Evolutionary conservation across 92 coral and sea anemone genomes (phyloP), one percentile per base, ranked within the genome.

Genomic region (Zoanthus sociatus): DNA sequence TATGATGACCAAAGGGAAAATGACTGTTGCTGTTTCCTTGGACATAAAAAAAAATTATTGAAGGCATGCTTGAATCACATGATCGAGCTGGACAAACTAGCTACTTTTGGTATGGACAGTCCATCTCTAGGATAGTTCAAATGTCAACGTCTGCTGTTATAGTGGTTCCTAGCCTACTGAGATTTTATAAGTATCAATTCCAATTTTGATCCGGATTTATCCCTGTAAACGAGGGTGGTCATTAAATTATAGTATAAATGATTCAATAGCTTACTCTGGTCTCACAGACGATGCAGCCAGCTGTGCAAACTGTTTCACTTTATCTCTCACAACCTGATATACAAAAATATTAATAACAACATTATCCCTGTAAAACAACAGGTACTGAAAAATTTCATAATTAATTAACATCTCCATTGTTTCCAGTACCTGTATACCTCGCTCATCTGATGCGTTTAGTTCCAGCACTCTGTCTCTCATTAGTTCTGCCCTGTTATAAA

Each of bases 391-490:
- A 11, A 7, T 12, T 7, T 13, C 11, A 13, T 3, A 66, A 26
- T 26, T 26, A 31, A 15, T 71, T 53, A 5, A 78, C 89, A 21
- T 31, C 14, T 13, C 31, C 46, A 69, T 1, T 9, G 33, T 33
- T 9, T 11, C 4, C 3, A 18, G 13, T 69, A 96, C 99, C 98
- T 96, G 98, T 76, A 97, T 97, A 68, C 99, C 99, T 79, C 99
- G 94, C 88, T 97, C 99, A 88, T 97, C 98, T 16, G 99, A 95
- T 33, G 99, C 99, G 91, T 97, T 97, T n/a, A 97, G 91, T 91
- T 97, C 99, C 58, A 97, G 90, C 30, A 97, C 98, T 76, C 99
- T 90, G 44, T 93, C 92, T 77, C 89, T 95, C 95, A 91, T 93
- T 78, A 97, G 72, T 10, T 93, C 98, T 77, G 89, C 75, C 73